phyloP scores from a whole-genome alignment of 2,797 vertebrate genomes.

The Esox lucius region DNA sequence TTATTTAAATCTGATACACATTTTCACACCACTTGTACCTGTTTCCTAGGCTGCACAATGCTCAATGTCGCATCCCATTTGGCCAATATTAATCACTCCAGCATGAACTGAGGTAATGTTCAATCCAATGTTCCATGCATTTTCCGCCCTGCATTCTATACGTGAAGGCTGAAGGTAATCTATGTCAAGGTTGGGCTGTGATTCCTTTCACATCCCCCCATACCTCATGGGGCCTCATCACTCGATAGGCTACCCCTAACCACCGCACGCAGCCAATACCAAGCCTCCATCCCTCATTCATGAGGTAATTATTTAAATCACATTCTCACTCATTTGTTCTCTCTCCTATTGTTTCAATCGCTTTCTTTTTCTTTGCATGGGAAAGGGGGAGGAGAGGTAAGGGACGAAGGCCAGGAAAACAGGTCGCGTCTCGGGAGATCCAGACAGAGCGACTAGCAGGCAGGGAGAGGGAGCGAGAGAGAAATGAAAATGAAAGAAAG shows the following conservation, averaged over 20 bases:
- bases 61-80: background rate
- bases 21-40: background rate
- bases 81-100: background rate
- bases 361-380: constrained; percentile 12
- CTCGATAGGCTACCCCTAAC: constrained; percentile 7
- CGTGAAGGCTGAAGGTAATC: constrained; percentile 23
- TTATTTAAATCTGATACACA: too few species aligned
- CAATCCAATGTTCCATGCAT: background rate
- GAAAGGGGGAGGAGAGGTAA: constrained; percentile 27
- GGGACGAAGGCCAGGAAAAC: constrained; percentile 58
- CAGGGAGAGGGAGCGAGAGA: background rate
- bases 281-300: constrained; percentile 39
- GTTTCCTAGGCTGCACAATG: background rate
- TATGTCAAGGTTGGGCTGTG: constrained; percentile 65
- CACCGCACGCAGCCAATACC: constrained; percentile 29
- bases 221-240: background rate
- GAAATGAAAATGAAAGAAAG: background rate
- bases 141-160: constrained; percentile 1
- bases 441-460: constrained; percentile 25
- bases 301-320: constrained; percentile 60
- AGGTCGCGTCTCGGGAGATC: constrained; percentile 64
- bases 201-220: constrained; percentile 18
- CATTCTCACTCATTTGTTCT: constrained; percentile 25
- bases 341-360: constrained; percentile 4
- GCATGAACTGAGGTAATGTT: background rate